phyloP scores from a whole-genome alignment of 1,140 invertebrate genomes.

The Plutomurus gul region DNA sequence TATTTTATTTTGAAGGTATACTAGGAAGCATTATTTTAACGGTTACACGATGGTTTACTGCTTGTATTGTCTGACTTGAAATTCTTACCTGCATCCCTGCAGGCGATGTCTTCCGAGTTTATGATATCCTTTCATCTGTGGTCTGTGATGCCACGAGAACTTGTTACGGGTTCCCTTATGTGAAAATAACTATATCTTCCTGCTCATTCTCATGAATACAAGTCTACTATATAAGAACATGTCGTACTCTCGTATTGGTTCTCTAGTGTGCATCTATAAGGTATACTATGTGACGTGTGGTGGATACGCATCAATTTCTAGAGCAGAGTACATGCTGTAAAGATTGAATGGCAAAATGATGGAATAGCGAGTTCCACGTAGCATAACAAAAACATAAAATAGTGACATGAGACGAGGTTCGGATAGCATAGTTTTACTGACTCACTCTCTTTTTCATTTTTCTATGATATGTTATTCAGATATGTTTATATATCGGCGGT shows the following conservation, averaged over 20 bases:
- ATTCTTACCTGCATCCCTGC: background rate
- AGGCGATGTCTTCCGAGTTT: background rate
- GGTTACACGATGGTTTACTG: no score
- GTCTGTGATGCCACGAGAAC: background rate
- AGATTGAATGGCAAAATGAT: background rate
- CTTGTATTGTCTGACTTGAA: no score
- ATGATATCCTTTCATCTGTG: background rate
- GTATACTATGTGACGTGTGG: no score
- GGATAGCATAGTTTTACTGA: background rate
- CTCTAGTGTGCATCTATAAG: no score
- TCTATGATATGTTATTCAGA: background rate
- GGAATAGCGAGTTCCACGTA: background rate
- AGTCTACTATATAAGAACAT: no score
- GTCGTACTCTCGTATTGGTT: no score
- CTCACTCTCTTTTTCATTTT: background rate
- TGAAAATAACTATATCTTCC: no score
- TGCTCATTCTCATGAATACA: no score
- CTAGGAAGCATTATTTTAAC: no score
- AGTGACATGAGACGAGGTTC: background rate
- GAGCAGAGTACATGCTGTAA: background rate
- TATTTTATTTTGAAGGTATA: no score
- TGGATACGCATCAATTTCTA: background rate
- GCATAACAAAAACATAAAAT: slow-evolving; percentile 17
- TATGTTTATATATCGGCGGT: background rate
- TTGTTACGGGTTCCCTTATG: no score